These are phyloP conservation scores for Rana temporaria DNA, from an alignment of 2,113 vertebrate genomes.

Conservation along the genomic window DNA sequence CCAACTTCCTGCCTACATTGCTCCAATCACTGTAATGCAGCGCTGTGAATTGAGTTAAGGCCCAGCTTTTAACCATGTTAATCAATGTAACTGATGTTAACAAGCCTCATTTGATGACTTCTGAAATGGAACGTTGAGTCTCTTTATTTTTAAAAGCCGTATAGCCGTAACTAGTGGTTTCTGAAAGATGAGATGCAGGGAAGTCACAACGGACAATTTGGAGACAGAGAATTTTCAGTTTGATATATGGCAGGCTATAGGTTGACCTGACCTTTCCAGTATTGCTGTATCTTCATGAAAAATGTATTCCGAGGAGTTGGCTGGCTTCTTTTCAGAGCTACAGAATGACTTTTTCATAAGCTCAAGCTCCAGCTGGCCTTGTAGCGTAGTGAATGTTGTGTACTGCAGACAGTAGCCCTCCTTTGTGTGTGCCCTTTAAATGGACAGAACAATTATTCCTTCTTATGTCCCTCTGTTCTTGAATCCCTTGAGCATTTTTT, in stretches of 20 bases:
- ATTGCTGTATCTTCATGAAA: constrained; percentile 36
- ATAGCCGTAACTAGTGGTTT: not conserved
- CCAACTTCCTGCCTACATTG: not conserved
- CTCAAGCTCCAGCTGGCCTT: not conserved
- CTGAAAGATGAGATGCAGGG: constrained; percentile 14
- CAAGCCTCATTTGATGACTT: constrained; percentile 14
- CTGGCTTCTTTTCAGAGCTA: constrained; percentile 1
- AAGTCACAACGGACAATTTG: constrained; percentile 14
- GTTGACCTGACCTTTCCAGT: constrained; percentile 28
- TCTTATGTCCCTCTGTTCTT: not conserved
- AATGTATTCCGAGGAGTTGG: constrained; percentile 11
- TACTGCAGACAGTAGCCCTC: not conserved
- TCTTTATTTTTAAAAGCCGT: not conserved
- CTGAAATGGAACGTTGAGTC: constrained; percentile 16
- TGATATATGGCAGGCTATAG: constrained; percentile 13
- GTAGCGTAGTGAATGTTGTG: not conserved
- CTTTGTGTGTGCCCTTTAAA: not conserved
- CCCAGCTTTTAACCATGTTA: constrained; percentile 8
- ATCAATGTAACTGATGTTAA: constrained; percentile 29
- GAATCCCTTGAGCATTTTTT: not conserved
- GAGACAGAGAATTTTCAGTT: constrained; percentile 1
- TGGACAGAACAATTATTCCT: not conserved
- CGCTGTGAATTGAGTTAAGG: not conserved
- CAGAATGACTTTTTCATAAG: constrained; percentile 10
- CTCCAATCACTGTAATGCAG: not conserved